Conservation (phyloP, 2,888 invertebrate genomes). For the Tillus elongatus region DNA sequence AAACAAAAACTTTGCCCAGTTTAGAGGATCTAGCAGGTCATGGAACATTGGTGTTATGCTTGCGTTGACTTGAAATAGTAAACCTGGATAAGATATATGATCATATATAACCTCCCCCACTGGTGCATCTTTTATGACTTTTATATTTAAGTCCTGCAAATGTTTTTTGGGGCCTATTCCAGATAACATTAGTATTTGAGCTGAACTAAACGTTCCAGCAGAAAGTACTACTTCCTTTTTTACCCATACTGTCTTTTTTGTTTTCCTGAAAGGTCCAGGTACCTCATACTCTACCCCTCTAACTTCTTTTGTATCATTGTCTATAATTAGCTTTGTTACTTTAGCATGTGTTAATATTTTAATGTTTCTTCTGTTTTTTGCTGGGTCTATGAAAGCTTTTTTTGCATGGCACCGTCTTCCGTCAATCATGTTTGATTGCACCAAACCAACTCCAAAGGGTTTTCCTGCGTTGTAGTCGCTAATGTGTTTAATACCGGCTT, state of each 20-base stretch:
- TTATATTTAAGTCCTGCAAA: background rate
- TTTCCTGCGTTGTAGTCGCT: constrained; percentile 60
- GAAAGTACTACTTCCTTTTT: background rate
- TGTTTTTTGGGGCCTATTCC: constrained; percentile 4
- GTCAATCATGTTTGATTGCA: constrained; percentile 51
- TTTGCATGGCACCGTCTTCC: constrained; percentile 60
- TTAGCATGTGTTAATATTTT: constrained; percentile 53
- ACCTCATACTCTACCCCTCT: constrained; percentile 61
- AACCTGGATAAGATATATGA: background rate
- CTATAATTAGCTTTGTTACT: constrained; percentile 59
- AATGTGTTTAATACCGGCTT: constrained; percentile 56
- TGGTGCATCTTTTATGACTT: background rate
- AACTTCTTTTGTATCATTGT: constrained; percentile 49
- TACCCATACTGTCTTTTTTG: background rate
- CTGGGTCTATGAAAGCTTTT: constrained; percentile 53
- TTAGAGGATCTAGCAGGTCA: background rate
- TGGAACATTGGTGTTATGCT: background rate
- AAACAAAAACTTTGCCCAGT: background rate
- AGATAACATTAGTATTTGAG: constrained; percentile 3
- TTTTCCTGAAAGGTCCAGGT: no score
- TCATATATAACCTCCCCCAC: background rate
- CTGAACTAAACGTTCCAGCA: background rate
- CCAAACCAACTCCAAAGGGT: constrained; percentile 51
- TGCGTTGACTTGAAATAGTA: background rate
- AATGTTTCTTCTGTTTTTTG: constrained; percentile 54